phyloP scores from a whole-genome alignment of 2,113 vertebrate genomes.

The Colaptes auratus region DNA sequence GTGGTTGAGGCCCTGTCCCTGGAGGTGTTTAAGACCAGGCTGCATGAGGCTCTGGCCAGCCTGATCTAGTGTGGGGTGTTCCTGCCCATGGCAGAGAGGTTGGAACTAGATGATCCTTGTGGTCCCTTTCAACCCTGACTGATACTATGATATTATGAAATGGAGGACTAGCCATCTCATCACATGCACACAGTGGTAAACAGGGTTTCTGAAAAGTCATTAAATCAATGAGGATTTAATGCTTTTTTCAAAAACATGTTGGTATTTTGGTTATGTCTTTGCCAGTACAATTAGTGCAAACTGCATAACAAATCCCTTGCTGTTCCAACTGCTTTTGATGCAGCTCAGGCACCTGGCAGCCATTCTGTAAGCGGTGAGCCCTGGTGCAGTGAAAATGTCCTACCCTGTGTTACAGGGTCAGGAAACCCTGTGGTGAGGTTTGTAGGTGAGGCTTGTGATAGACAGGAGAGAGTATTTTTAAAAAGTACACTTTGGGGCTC shows the following conservation, averaged over 20 bases:
- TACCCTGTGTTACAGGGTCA: not conserved
- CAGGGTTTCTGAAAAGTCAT: not conserved
- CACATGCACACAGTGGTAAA: not conserved
- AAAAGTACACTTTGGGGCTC: not conserved
- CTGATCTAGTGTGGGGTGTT: no score
- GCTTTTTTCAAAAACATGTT: not conserved
- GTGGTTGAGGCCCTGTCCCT: no score
- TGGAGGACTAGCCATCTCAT: not conserved
- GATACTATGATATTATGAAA: not conserved
- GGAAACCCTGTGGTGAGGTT: not conserved
- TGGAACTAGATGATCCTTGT: no score
- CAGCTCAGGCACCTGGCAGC: not conserved
- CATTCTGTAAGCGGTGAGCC: fast-evolving
- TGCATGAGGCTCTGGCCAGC: no score
- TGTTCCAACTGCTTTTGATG: fast-evolving
- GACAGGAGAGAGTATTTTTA: not conserved
- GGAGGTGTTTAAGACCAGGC: no score
- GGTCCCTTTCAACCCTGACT: no score
- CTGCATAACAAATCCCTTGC: not conserved
- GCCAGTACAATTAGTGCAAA: not conserved
- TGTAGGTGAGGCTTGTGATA: not conserved
- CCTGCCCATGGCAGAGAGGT: no score
- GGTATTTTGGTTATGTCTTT: not conserved
- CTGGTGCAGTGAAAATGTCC: fast-evolving
- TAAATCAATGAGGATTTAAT: not conserved